Evolutionary conservation across 2,888 invertebrate genomes (phyloP).

Genomic region (Chaitophorus viminalis): DNA sequence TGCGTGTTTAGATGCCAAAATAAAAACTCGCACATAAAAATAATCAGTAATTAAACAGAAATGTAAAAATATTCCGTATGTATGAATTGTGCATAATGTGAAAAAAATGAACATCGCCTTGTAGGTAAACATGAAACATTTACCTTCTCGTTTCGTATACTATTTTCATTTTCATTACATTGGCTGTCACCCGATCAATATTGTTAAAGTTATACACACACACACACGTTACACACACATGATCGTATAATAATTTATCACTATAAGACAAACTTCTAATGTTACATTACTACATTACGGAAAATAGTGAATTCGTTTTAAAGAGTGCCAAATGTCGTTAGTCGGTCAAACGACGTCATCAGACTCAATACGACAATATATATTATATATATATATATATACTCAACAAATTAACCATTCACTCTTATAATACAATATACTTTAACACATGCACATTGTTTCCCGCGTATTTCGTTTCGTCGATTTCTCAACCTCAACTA

Average conservation of each 20-base stretch:
- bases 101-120: not conserved
- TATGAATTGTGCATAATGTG: not conserved
- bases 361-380: no score
- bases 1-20: constrained; percentile 16
- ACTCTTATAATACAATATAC: not conserved
- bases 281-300: not conserved
- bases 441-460: not conserved
- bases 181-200: constrained; percentile 24
- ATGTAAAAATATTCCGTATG: constrained; percentile 18
- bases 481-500: no score
- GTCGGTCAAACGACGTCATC: not conserved
- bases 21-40: constrained; percentile 8
- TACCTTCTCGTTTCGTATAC: constrained; percentile 2
- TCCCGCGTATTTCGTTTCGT: not conserved
- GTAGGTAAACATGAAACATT: not conserved
- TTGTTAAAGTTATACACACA: not conserved
- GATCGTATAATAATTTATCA: not conserved
- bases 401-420: not conserved
- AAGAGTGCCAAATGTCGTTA: constrained; percentile 4
- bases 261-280: not conserved
- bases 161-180: constrained; percentile 41
- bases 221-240: not conserved
- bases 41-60: constrained; percentile 33
- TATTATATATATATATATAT: no score
- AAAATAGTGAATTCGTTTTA: not conserved